Evolutionary conservation across 2,888 invertebrate species (phyloP).

Genomic region (Apotomis capreana): DNA sequence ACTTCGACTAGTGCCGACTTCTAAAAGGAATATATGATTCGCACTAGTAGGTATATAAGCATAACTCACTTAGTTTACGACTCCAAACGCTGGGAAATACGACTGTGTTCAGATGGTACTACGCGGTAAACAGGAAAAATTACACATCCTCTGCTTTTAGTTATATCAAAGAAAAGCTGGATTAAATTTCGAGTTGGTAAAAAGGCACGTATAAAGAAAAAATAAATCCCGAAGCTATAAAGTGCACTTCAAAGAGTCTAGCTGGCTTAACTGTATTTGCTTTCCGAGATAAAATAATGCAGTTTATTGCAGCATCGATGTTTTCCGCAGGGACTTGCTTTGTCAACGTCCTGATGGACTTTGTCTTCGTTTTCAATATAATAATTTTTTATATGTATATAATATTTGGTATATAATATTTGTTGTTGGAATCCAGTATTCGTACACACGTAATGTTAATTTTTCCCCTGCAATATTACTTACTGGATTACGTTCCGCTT

Average conservation of each 20-base stretch:
- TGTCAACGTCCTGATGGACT: constrained; percentile 33
- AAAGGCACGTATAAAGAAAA: constrained; percentile 47
- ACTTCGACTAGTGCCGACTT: neutral
- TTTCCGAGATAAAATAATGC: constrained; percentile 53
- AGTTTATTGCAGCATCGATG: constrained; percentile 52
- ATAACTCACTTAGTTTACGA: constrained; percentile 53
- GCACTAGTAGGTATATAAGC: constrained; percentile 25
- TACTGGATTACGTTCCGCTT: too few relatives aligned
- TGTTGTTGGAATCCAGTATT: neutral
- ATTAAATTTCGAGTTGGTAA: constrained; percentile 48
- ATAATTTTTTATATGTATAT: neutral
- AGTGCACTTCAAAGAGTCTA: constrained; percentile 47
- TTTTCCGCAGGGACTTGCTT: constrained; percentile 44
- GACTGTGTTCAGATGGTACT: constrained; percentile 26
- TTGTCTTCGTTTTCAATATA: constrained; percentile 31
- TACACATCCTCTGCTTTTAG: constrained; percentile 35
- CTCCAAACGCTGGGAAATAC: constrained; percentile 46
- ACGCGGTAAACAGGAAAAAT: constrained; percentile 47
- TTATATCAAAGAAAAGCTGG: constrained; percentile 39
- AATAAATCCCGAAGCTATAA: constrained; percentile 54
- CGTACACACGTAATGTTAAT: too few relatives aligned
- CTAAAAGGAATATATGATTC: constrained; percentile 6
- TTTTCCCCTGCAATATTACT: neutral
- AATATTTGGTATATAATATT: neutral
- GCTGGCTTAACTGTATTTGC: constrained; percentile 51